Evolutionary conservation across 1,140 invertebrate species (phyloP), one percentile per base, ranked within the genome.

Genomic region (Drosophila biarmipes): DNA sequence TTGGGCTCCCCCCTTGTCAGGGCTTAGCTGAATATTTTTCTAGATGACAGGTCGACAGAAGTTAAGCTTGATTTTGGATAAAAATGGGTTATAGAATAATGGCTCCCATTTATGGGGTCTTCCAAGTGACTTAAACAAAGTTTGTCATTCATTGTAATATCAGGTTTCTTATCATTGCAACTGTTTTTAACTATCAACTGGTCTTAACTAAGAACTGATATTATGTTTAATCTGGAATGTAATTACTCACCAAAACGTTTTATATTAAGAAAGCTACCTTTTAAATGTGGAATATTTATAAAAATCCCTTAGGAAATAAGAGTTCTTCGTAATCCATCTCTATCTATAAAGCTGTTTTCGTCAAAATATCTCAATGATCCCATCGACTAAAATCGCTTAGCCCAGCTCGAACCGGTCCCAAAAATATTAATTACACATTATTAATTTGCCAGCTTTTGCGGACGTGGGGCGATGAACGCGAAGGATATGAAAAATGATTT

Each of bases 401-500:
- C 35, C 58, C 35, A 7, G 14, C 52, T 48, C 17, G n/a, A 52
- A 21, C 27, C 46, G 35, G 21, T 12, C 10, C 49, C 24, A 27
- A 57, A 52, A 87, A 86, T 86, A 86, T 86, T 86, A 86, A 86
- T 86, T 86, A 81, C 82, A 75, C 69, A 87, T 86, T 86, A 86
- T 86, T 86, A 87, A 86, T 86, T 86, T 86, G 63, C 80, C 72
- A 77, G 76, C 71, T 73, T 51, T 51, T 37, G 71, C 24, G 56
- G 53, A 29, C 56, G 63, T n/a, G 17, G 53, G 21, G 57, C 12
- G 63, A 67, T 67, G 63, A 54, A 68, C 63, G 45, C 38, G 54
- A 54, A 77, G 76, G 82, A 87, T 87, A 86, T 86, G 82, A 87
- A 81, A 87, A 86, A 86, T 86, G 82, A 87, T 87, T 77, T 78